Base-by-base conservation (phyloP, 2,113 vertebrate species). In the Hipposideros armiger region DNA sequence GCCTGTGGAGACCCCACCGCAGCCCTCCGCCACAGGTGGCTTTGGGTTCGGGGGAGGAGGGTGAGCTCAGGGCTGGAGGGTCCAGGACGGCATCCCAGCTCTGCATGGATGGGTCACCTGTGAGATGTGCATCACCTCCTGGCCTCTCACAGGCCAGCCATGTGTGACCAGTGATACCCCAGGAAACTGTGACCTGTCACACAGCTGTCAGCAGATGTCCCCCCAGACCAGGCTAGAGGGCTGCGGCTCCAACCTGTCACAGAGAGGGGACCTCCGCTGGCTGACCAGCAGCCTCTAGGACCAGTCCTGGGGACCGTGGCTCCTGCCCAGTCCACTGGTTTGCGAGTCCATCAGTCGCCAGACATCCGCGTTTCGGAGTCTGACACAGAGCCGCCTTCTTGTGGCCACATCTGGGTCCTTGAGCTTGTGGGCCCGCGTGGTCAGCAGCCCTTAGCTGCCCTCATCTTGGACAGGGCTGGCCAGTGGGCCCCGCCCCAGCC, bases 341-440 rank as follows among this genome's bases (percentile, higher is more conserved):
- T 54, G 17, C n/a, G 54, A 42, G 5, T 40, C 26, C 0, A 0
- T 11, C 24, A 3, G 0, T 11, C 50, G 22, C 5, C 1, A 4
- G 36, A 36, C 3, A 36, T 13, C 42, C 7, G 28, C 42, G 28
- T 22, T 40, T 15, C 36, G 4, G 22, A n/a, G 11, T 17, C 36
- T 16, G 56, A 30, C 4, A 0, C 0, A 9, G 24, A 56, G 20
- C 84, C 26, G 13, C 47, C 45, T 67, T 40, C 56, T 32, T 2
- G 7, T 7, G 47, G 52, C 45, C 40, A 3, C 4, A 19, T n/a
- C 50, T 3, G 2, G 13, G 9, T 7, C 20, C 42, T 15, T 11
- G 11, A 28, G 26, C 5, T 0, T 0, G 17, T 6, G 26, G 54
- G 30, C 1, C 0, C 1, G 26, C 0, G 0, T 2, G 20, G 16